Evolutionary conservation across 2,888 invertebrate genomes (phyloP).

Genomic region (Chironomus riparius): DNA sequence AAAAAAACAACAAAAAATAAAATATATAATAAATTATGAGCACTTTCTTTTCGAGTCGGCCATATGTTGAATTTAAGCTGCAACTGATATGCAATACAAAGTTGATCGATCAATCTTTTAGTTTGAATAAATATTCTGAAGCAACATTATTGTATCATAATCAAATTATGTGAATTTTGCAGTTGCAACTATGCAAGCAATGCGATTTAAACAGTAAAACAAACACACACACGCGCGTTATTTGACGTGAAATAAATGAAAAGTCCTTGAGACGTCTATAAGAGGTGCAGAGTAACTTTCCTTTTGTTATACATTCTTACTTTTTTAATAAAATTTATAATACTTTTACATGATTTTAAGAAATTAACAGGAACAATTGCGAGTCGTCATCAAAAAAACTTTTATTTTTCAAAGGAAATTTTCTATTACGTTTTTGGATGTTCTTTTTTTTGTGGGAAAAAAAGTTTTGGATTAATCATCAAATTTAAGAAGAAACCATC

Average conservation of each 20-base stretch:
- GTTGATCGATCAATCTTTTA: no score
- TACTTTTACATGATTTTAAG: background rate
- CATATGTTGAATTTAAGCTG: background rate
- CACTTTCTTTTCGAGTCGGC: background rate
- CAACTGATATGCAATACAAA: no score
- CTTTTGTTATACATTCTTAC: background rate
- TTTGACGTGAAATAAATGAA: no score
- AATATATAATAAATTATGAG: background rate
- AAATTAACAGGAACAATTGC: background rate
- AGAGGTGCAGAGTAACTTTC: no score
- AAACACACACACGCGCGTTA: no score
- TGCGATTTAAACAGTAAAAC: no score
- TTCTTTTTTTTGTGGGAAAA: background rate
- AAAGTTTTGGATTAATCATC: background rate
- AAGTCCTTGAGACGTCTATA: background rate
- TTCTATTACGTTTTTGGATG: background rate
- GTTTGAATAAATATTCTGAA: no score
- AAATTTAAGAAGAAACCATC: background rate
- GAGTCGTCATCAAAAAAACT: slow-evolving; percentile 2
- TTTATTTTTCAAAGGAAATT: background rate
- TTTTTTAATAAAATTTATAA: background rate
- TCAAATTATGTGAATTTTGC: no score
- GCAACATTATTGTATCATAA: no score
- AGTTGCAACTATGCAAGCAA: background rate
- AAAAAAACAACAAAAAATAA: no score